phyloP scores from a whole-genome alignment of 1,140 invertebrate genomes.

The Sitophilus oryzae region DNA sequence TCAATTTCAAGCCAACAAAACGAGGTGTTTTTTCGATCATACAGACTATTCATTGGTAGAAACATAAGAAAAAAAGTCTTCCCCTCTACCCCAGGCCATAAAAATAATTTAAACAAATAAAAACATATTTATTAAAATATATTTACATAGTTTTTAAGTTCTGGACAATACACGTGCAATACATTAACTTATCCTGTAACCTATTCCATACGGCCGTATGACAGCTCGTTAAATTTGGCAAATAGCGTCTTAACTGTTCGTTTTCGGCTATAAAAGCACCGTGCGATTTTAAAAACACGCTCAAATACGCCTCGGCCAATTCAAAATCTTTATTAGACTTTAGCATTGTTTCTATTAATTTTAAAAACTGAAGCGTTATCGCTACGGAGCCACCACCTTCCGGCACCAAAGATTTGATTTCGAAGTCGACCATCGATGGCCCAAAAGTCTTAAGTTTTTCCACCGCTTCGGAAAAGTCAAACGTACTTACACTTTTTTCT shows the following conservation, averaged over 20 bases:
- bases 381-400: conserved; percentile 61
- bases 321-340: conserved; percentile 81
- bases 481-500: conserved; percentile 40
- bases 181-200: conserved; percentile 66
- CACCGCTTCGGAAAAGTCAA: conserved; percentile 55
- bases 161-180: conserved; percentile 71
- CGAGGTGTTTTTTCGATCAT: too few species aligned
- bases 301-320: conserved; percentile 86
- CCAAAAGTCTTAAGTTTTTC: conserved; percentile 73
- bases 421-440: conserved; percentile 82
- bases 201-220: conserved; percentile 60
- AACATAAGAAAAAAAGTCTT: too few species aligned
- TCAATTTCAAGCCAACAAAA: too few species aligned
- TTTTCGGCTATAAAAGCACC: conserved; percentile 57
- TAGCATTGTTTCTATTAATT: conserved; percentile 67
- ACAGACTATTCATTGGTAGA: too few species aligned
- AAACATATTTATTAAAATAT: background rate
- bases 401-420: conserved; percentile 75
- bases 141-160: conserved; percentile 62
- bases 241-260: conserved; percentile 50
- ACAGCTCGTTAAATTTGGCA: conserved; percentile 54
- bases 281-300: conserved; percentile 84
- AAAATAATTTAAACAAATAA: too few species aligned
- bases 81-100: too few species aligned
- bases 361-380: conserved; percentile 74